These are phyloP conservation scores for Danaus melanippus DNA, from an alignment of 1,140 invertebrate genomes.

Conservation along the genomic window DNA sequence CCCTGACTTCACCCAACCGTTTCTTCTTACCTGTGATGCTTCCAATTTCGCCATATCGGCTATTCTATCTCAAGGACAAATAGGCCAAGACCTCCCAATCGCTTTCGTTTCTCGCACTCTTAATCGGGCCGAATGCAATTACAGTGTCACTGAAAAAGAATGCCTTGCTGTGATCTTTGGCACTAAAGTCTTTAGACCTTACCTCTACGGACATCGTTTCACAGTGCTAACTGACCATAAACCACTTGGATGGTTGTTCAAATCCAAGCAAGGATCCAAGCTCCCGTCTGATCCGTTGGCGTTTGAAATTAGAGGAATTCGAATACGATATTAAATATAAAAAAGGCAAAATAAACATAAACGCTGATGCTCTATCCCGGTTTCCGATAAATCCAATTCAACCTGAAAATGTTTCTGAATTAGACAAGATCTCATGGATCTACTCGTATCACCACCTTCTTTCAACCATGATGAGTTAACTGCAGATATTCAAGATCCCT, in stretches of 20 bases:
- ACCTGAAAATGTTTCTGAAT: too few relatives aligned
- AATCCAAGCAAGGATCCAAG: constrained; percentile 1
- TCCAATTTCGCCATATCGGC: constrained; percentile 1
- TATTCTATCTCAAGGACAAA: constrained; percentile 1
- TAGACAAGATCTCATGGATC: too few relatives aligned
- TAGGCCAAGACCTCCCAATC: background rate
- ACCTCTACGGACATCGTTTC: background rate
- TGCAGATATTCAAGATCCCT: too few relatives aligned
- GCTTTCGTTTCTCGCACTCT: background rate
- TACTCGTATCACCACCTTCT: too few relatives aligned
- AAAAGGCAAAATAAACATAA: background rate
- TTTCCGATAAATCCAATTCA: background rate
- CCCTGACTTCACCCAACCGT: background rate
- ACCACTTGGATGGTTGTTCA: background rate
- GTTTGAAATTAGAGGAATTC: background rate
- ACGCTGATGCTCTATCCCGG: background rate
- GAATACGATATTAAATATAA: background rate
- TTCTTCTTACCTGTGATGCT: constrained; percentile 1
- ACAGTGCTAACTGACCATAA: constrained; percentile 2
- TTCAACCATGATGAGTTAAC: too few relatives aligned
- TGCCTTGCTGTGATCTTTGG: background rate
- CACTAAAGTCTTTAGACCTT: background rate
- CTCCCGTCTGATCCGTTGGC: background rate
- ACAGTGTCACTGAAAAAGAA: constrained; percentile 3
- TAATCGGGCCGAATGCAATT: constrained; percentile 4